Conservation (phyloP, 2,888 invertebrate species). For the Magallana nippona region DNA sequence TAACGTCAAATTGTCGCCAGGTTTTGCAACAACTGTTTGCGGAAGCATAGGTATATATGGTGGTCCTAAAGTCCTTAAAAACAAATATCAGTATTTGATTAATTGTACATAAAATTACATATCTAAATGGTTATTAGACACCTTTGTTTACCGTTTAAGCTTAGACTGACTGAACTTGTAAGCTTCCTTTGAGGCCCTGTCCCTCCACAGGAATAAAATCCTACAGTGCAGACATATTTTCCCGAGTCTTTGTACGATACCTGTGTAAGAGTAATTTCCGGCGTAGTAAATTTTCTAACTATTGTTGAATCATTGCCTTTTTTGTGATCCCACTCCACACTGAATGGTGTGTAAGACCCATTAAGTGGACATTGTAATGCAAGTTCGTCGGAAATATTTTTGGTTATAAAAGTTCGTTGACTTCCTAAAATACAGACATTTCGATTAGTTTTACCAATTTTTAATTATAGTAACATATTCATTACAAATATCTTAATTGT, state of each 20-base stretch:
- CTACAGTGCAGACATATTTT: not conserved
- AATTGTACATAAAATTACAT: too few relatives aligned
- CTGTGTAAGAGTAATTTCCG: not conserved
- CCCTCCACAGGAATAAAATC: not conserved
- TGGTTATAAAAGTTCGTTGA: not conserved
- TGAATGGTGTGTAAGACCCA: not conserved
- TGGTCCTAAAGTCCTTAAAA: not conserved
- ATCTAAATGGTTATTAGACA: too few relatives aligned
- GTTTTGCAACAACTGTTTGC: not conserved
- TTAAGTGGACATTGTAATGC: not conserved
- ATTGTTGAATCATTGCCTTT: not conserved
- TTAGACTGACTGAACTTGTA: not conserved
- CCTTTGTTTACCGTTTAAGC: not conserved
- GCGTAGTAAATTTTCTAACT: not conserved
- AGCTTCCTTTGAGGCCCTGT: not conserved
- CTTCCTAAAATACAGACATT: not conserved
- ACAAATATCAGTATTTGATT: not conserved
- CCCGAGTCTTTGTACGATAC: conserved; percentile 1
- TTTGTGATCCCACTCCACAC: not conserved
- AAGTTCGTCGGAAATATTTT: not conserved
- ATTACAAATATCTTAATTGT: too few relatives aligned
- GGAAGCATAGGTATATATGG: not conserved
- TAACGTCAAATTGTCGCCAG: not conserved
- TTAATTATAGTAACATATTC: too few relatives aligned
- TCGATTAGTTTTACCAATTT: too few relatives aligned